A percentile compares a stretch with the other conserved stretches of the same genome.
Evolutionary conservation across 2,113 vertebrate genomes (phyloP).

Genomic region (Erythrocercus mccallii): DNA sequence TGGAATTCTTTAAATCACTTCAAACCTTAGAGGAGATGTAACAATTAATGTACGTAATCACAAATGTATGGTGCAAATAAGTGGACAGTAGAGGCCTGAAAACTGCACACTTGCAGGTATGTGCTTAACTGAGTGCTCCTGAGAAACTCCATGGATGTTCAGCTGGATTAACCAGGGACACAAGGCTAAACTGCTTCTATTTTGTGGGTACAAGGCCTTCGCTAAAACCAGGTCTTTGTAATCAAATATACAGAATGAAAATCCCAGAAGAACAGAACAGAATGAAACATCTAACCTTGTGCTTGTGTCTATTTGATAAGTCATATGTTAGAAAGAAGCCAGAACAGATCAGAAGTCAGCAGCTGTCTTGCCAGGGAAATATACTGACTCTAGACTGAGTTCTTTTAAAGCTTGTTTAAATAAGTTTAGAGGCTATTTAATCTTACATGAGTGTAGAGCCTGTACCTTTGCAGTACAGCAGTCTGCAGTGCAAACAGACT

Average conservation of each 20-base stretch:
- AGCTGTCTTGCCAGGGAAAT: neutral
- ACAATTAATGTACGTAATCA: neutral
- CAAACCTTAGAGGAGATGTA: neutral
- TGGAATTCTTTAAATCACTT: neutral
- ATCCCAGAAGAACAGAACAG: neutral
- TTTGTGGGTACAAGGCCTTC: neutral
- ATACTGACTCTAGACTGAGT: neutral
- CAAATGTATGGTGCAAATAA: neutral
- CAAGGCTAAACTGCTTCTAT: neutral
- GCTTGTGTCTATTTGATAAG: neutral
- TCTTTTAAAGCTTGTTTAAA: neutral
- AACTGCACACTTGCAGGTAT: neutral
- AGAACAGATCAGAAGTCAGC: neutral
- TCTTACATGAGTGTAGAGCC: neutral
- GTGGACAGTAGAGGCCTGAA: neutral
- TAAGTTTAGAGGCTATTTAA: neutral
- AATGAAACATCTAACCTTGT: neutral
- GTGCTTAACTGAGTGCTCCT: neutral
- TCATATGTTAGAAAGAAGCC: neutral
- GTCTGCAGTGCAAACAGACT: neutral
- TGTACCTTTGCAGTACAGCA: neutral
- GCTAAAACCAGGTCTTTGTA: neutral
- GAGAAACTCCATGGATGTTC: neutral
- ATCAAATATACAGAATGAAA: neutral
- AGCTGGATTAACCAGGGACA: neutral